These are phyloP conservation scores for Augochlora pura DNA, from an alignment of 1,140 invertebrate species.

Conservation along the genomic window DNA sequence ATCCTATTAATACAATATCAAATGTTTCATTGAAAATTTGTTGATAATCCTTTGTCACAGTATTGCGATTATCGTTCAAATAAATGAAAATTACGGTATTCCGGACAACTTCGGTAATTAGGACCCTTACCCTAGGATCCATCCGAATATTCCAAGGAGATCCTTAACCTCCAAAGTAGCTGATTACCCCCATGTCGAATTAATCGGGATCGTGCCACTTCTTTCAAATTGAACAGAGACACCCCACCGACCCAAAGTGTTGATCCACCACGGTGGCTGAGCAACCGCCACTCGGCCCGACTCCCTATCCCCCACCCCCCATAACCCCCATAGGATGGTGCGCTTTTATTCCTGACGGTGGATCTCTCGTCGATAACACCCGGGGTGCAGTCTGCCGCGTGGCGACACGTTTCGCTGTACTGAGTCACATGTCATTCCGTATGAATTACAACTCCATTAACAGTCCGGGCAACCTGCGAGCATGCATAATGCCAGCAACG, in stretches of 20 bases:
- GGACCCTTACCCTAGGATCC: too few relatives aligned
- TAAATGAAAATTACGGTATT: too few relatives aligned
- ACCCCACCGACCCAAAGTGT: not conserved
- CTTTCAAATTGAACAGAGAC: slow-evolving; percentile 36
- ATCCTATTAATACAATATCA: too few relatives aligned
- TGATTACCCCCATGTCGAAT: not conserved
- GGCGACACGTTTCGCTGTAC: slow-evolving; percentile 58
- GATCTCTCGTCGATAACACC: slow-evolving; percentile 46
- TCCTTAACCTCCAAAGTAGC: too few relatives aligned
- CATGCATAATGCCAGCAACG: slow-evolving; percentile 47
- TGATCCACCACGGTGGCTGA: slow-evolving; percentile 1
- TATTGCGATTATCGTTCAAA: too few relatives aligned
- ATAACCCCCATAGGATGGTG: not conserved
- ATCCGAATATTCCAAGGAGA: too few relatives aligned
- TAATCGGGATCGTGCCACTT: slow-evolving; percentile 40
- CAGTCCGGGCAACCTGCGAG: slow-evolving; percentile 40
- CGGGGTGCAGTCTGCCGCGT: slow-evolving; percentile 47
- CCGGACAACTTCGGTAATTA: too few relatives aligned
- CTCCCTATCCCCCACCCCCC: slow-evolving; percentile 3
- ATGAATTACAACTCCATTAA: slow-evolving; percentile 76
- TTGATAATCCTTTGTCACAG: too few relatives aligned
- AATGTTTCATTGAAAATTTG: too few relatives aligned
- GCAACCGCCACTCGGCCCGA: not conserved
- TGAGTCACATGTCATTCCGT: slow-evolving; percentile 61
- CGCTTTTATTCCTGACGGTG: slow-evolving; percentile 1